A percentile compares a stretch with the other conserved stretches of the same genome.
phyloP scores from a whole-genome alignment of 2,888 invertebrate species.

The Morpho achilles region DNA sequence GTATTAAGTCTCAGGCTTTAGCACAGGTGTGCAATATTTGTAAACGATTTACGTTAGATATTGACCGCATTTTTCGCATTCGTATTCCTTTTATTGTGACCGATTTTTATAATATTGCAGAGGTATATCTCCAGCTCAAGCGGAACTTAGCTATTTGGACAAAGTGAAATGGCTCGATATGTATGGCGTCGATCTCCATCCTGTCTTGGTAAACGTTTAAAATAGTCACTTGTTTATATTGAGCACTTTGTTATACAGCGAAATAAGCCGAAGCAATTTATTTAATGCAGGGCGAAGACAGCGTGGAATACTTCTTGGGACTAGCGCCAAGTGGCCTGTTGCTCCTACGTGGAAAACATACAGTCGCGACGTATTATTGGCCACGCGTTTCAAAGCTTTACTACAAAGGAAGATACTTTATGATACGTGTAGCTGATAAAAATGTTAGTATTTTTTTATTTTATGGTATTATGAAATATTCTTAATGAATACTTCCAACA shows the following conservation, averaged over 20 bases:
- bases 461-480: not conserved
- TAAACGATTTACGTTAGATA: slow-evolving; percentile 7
- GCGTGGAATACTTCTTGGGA: slow-evolving; percentile 96
- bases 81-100: not conserved
- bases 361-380: slow-evolving; percentile 99
- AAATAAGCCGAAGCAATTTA: slow-evolving; percentile 20
- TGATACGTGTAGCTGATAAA: slow-evolving; percentile 97
- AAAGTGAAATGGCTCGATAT: slow-evolving; percentile 99
- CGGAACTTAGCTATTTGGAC: slow-evolving; percentile 96
- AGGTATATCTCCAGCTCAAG: slow-evolving; percentile 93
- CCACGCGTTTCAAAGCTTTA: slow-evolving; percentile 97
- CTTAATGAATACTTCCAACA: too few relatives aligned
- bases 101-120: slow-evolving; percentile 61
- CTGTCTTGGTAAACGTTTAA: slow-evolving; percentile 88
- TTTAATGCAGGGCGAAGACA: slow-evolving; percentile 91
- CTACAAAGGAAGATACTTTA: slow-evolving; percentile 97
- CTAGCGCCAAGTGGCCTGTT: slow-evolving; percentile 97
- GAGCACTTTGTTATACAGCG: slow-evolving; percentile 10
- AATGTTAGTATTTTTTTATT: slow-evolving; percentile 83
- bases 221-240: slow-evolving; percentile 10
- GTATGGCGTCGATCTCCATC: slow-evolving; percentile 98
- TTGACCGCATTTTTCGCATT: too few relatives aligned
- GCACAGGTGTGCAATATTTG: too few relatives aligned
- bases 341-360: slow-evolving; percentile 95
- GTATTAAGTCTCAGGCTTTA: too few relatives aligned